Conservation (phyloP, 1,140 invertebrate genomes). For the Magallana angulata region DNA sequence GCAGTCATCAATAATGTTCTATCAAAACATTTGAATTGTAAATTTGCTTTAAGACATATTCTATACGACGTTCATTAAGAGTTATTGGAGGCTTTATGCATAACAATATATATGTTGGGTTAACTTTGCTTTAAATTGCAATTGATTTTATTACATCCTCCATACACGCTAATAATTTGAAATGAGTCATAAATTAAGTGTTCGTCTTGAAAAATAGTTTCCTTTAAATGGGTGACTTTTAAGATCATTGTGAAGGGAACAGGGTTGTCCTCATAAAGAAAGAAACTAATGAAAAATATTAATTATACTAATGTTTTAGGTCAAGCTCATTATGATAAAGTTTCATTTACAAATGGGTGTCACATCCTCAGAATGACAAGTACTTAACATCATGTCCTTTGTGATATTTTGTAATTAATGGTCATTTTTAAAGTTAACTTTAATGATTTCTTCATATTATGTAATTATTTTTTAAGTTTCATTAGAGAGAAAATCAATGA, state of each 20-base stretch:
- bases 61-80: too few species aligned
- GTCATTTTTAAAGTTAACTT: not conserved
- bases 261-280: not conserved
- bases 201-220: constrained; percentile 12
- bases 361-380: constrained; percentile 8
- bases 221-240: constrained; percentile 24
- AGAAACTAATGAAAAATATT: constrained; percentile 22
- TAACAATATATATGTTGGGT: too few species aligned
- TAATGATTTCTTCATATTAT: not conserved
- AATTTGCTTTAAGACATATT: too few species aligned
- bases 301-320: constrained; percentile 34
- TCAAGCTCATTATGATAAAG: constrained; percentile 25
- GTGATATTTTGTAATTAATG: not conserved
- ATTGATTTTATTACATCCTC: not conserved
- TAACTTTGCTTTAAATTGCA: not conserved
- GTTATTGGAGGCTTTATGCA: too few species aligned
- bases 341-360: constrained; percentile 19
- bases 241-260: not conserved
- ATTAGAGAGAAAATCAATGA: too few species aligned
- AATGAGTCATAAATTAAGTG: constrained; percentile 3
- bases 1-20: too few species aligned
- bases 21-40: too few species aligned
- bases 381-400: not conserved
- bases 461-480: not conserved
- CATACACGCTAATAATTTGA: not conserved